phyloP scores from a whole-genome alignment of 2,797 vertebrate genomes.

The Apodemus agrarius region DNA sequence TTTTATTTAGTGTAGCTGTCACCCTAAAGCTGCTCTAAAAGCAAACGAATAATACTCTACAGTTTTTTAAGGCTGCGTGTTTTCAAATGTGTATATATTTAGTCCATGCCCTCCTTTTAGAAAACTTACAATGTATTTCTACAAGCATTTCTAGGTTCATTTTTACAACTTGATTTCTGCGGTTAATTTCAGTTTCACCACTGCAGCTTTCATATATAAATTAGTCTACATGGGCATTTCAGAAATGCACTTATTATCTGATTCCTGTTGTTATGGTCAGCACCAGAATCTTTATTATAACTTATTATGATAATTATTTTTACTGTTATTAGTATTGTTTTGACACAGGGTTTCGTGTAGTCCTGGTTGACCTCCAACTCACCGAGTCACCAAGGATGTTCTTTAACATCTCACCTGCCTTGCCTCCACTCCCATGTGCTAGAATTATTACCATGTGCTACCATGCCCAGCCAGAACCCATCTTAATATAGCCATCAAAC shows the following conservation, averaged over 20 bases:
- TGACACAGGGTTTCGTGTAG: not conserved
- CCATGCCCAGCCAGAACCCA: not conserved
- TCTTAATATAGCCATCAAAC: not conserved
- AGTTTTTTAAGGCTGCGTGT: not conserved
- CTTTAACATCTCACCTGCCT: not conserved
- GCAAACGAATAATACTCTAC: not conserved
- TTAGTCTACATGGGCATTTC: conserved; percentile 12
- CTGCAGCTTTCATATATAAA: conserved; percentile 41
- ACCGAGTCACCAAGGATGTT: not conserved
- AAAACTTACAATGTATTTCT: conserved; percentile 46
- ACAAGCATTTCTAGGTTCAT: conserved; percentile 30
- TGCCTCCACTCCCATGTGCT: not conserved
- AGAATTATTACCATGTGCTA: not conserved
- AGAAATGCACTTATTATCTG: conserved; percentile 43
- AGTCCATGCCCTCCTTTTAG: not conserved
- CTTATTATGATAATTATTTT: not conserved
- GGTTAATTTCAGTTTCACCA: conserved; percentile 52
- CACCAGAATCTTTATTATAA: not conserved
- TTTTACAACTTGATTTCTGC: conserved; percentile 33
- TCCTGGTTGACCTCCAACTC: not conserved
- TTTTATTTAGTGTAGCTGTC: not conserved
- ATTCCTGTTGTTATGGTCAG: conserved; percentile 5
- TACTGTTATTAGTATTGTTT: not conserved
- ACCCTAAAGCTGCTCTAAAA: conserved; percentile 22
- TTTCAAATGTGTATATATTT: conserved; percentile 37